A percentile compares a stretch with the other conserved stretches of the same genome.
These are phyloP conservation scores for Petrolisthes cinctipes DNA, from an alignment of 2,888 invertebrate species.

Conservation along the genomic window DNA sequence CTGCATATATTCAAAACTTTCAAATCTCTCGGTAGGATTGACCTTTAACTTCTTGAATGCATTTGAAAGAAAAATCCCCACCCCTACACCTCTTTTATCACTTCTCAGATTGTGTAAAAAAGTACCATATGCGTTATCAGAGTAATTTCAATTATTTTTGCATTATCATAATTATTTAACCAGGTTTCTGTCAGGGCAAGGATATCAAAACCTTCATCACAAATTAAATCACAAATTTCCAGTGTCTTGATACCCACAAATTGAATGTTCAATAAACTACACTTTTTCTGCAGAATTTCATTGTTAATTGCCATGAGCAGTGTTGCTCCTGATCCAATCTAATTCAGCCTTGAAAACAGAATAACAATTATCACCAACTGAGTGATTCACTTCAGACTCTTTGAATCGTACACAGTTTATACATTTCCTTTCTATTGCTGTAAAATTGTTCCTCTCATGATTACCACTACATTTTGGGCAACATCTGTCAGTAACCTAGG, in stretches of 20 bases:
- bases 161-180: slow-evolving; percentile 5
- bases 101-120: slow-evolving; percentile 11
- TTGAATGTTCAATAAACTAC: slow-evolving; percentile 17
- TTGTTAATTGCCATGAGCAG: not conserved
- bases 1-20: slow-evolving; percentile 13
- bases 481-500: too few relatives aligned
- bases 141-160: slow-evolving; percentile 2
- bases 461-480: too few relatives aligned
- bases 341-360: not conserved
- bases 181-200: slow-evolving; percentile 6
- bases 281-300: slow-evolving; percentile 1
- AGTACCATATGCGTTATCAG: not conserved
- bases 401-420: slow-evolving; percentile 26
- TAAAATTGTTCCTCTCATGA: too few relatives aligned
- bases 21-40: not conserved
- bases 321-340: not conserved
- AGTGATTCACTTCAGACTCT: slow-evolving; percentile 10
- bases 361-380: slow-evolving; percentile 9
- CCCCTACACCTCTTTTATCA: slow-evolving; percentile 12
- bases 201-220: slow-evolving; percentile 4
- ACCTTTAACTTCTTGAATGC: slow-evolving; percentile 3
- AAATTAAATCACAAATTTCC: slow-evolving; percentile 3
- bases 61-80: slow-evolving; percentile 20
- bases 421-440: not conserved
- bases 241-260: slow-evolving; percentile 5